Evolutionary conservation across 2,113 vertebrate species (phyloP), one percentile per base, ranked within the genome.

Genomic region (Malurus alboscapulatus): DNA sequence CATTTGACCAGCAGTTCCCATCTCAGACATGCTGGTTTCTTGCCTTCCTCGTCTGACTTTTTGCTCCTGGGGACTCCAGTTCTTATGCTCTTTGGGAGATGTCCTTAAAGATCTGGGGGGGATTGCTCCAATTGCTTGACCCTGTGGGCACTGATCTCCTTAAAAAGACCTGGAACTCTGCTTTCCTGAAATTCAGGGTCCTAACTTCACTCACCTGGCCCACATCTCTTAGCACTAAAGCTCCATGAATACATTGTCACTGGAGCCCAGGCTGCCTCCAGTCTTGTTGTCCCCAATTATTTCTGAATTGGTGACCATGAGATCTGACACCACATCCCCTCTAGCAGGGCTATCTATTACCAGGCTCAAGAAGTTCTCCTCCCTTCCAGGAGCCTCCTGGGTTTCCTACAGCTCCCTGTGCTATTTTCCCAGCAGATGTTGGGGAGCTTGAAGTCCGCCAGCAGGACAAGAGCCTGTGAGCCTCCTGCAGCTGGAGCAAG

Each of bases 21-120:
- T 12, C 38, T 34, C 38, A 61, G 36, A 21, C 58, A 38, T 30
- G 29, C 7, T 11, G 14, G 9, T 81, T 18, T 74, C 27, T 53
- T 51, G 6, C 4, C 15, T 58, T 51, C 53, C 19, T 51, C 26
- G 18, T 19, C 17, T 53, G 24, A 59, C 38, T 47, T 81, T 24
- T 11, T 17, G 24, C 4, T 59, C 45, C 61, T 67, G 19, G 38
- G 0, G 0, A 45, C 34, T 38, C 53, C 45, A 38, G n/a, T 19
- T 45, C 45, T 73, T 58, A 14, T 40, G 27, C 27, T 74, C 73
- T 67, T 13, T 54, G 16, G 16, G 17, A 61, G 11, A 12, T 20
- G 14, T 22, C 17, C 15, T 29, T 38, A 66, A 53, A 53, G 13
- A 17, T 53, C 45, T 67, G 38, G n/a, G n/a, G n/a, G n/a, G n/a